Percentiles rank a stretch among this genome's conserved stretches.
phyloP scores from a whole-genome alignment of 1,140 invertebrate species.

The Meloidogyne exigua region DNA sequence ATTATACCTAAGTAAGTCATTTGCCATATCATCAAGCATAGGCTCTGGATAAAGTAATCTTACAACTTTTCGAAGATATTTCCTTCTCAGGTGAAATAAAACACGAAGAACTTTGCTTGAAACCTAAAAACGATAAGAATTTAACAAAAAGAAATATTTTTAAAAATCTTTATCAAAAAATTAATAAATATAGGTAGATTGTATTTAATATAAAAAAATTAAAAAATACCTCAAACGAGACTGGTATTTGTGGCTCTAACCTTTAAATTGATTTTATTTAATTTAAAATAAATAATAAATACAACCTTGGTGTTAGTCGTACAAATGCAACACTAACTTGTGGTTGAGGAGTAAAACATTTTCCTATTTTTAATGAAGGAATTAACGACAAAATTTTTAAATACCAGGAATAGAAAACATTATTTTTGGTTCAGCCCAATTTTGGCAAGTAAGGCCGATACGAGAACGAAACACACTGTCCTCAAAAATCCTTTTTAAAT shows the following conservation, averaged over 20 bases:
- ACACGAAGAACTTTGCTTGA: constrained; percentile 85
- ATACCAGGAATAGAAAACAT: constrained; percentile 83
- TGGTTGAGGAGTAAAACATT: constrained; percentile 85
- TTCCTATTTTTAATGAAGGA: constrained; percentile 66
- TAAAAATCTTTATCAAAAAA: constrained; percentile 6
- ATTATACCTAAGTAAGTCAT: constrained; percentile 69
- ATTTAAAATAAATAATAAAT: background rate
- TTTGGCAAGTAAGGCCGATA: constrained; percentile 82
- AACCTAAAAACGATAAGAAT: constrained; percentile 63
- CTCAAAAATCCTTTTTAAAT: constrained; percentile 67
- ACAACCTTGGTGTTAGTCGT: constrained; percentile 74
- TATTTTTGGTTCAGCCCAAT: constrained; percentile 72
- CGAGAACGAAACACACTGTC: constrained; percentile 82
- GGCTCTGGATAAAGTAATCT: constrained; percentile 73
- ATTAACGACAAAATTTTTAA: constrained; percentile 17
- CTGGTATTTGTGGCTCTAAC: constrained; percentile 72
- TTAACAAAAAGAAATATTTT: background rate
- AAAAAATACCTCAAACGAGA: constrained; percentile 41
- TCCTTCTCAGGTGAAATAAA: constrained; percentile 83
- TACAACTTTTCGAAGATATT: constrained; percentile 74
- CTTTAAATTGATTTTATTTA: background rate
- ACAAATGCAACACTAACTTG: constrained; percentile 94
- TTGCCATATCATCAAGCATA: constrained; percentile 70
- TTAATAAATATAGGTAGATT: background rate
- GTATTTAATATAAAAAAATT: background rate